Percentiles rank a stretch among this genome's conserved stretches.
These are phyloP conservation scores for Daktulosphaira vitifoliae DNA, from an alignment of 1,140 invertebrate species.

Conservation along the genomic window DNA sequence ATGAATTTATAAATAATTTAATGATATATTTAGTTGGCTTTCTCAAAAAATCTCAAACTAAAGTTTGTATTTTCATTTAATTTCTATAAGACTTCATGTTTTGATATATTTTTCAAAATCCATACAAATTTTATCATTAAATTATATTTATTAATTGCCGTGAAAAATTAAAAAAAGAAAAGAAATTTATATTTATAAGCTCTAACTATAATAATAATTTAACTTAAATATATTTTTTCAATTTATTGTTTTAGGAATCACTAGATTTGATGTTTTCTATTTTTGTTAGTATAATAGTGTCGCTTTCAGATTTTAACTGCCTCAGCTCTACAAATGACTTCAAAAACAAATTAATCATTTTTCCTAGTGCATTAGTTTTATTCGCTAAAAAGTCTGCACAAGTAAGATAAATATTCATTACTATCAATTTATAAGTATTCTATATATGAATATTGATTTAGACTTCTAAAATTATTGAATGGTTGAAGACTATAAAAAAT, in stretches of 20 bases:
- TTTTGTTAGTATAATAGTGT: constrained; percentile 5
- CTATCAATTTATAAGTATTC: neutral
- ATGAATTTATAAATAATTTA: constrained; percentile 19
- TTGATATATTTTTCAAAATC: too few species aligned
- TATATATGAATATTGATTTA: neutral
- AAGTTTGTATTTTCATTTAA: constrained; percentile 2
- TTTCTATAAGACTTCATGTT: neutral
- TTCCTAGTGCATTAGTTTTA: constrained; percentile 5
- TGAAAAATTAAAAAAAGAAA: too few species aligned
- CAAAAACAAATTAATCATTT: neutral
- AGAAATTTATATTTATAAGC: too few species aligned
- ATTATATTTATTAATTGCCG: too few species aligned
- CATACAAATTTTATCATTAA: too few species aligned
- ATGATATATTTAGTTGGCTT: constrained; percentile 22
- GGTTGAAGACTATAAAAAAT: constrained; percentile 17
- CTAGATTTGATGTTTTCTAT: neutral
- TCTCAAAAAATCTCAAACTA: neutral
- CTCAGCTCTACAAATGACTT: neutral
- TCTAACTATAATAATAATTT: too few species aligned
- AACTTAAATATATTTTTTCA: too few species aligned
- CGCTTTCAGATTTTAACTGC: constrained; percentile 9
- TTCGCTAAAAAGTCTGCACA: constrained; percentile 1
- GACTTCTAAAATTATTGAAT: constrained; percentile 18
- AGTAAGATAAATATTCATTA: neutral
- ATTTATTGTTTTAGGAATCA: neutral